Conservation (phyloP, 1,140 invertebrate genomes). For the Calliphora vicina region DNA sequence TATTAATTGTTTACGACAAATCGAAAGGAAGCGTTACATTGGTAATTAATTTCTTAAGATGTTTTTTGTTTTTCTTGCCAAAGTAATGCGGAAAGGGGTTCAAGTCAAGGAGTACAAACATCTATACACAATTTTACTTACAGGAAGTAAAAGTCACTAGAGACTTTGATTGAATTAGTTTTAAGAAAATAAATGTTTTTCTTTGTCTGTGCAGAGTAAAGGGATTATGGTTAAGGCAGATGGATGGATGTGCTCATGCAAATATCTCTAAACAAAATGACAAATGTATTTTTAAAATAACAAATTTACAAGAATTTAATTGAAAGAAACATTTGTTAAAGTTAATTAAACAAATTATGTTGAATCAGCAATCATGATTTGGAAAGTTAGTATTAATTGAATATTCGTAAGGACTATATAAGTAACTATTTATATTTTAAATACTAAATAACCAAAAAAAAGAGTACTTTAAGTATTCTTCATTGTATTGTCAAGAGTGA, state of each 20-base stretch:
- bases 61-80: background rate
- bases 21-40: slow-evolving; percentile 33
- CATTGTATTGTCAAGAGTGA: too few relatives aligned
- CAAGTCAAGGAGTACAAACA: background rate
- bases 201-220: background rate
- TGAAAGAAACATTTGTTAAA: background rate
- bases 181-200: background rate
- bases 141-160: background rate
- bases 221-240: background rate
- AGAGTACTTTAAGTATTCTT: too few relatives aligned
- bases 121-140: background rate
- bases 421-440: too few relatives aligned
- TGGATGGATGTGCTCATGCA: background rate
- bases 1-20: slow-evolving; percentile 34
- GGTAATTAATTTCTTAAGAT: slow-evolving; percentile 34
- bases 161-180: slow-evolving; percentile 6
- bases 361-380: slow-evolving; percentile 4
- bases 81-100: background rate
- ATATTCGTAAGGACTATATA: too few relatives aligned
- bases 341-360: slow-evolving; percentile 11
- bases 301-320: background rate
- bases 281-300: background rate
- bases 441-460: too few relatives aligned
- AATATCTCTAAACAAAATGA: background rate
- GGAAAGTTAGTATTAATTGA: too few relatives aligned